phyloP scores from a whole-genome alignment of 2,888 invertebrate genomes.

The Lysandra coridon region DNA sequence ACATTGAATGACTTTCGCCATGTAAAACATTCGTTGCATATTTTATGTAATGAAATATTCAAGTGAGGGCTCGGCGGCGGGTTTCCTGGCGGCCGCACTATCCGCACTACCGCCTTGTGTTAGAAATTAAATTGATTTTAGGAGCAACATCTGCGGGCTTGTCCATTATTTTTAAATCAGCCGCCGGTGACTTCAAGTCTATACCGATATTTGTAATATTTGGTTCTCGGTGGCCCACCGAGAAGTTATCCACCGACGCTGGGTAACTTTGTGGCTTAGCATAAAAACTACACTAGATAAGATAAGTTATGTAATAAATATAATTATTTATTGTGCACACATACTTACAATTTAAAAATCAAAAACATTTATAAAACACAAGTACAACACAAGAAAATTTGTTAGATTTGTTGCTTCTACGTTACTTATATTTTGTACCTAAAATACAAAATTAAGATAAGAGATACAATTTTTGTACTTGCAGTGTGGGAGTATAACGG shows the following conservation, averaged over 20 bases:
- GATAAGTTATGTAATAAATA: no score
- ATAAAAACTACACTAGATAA: neutral
- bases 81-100: neutral
- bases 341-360: no score
- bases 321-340: no score
- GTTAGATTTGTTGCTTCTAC: no score
- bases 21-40: constrained; percentile 31
- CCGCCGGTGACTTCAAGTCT: neutral
- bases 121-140: constrained; percentile 27
- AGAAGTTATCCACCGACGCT: no score
- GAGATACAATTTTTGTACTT: no score
- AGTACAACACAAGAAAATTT: no score
- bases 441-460: no score
- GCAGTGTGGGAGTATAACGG: no score
- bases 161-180: constrained; percentile 2
- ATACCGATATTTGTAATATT: neutral
- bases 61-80: constrained; percentile 7
- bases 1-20: constrained; percentile 25
- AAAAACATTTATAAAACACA: no score
- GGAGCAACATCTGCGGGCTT: neutral
- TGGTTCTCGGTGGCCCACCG: neutral
- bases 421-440: no score
- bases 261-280: neutral
- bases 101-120: neutral
- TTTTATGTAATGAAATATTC: constrained; percentile 29